Evolutionary conservation across 1,140 invertebrate genomes (phyloP).

Genomic region (Pemphigus obesinymphae): DNA sequence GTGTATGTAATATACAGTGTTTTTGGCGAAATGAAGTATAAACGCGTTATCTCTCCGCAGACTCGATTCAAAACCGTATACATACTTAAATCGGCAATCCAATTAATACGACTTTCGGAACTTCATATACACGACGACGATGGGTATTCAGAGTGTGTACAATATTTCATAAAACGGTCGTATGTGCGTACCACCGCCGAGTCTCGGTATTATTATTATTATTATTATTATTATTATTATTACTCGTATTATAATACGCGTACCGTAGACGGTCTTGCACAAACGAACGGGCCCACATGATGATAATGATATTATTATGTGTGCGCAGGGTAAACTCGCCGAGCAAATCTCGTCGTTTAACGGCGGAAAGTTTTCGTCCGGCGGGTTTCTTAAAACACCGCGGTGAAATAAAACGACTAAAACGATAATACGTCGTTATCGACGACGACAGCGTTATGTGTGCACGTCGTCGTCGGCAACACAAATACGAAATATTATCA

Average conservation of each 20-base stretch:
- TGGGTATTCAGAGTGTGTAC: not conserved
- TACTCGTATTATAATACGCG: not conserved
- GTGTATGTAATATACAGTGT: too few species aligned
- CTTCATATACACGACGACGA: not conserved
- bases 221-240: too few species aligned
- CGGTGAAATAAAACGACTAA: not conserved
- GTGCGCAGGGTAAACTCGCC: too few species aligned
- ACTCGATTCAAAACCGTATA: not conserved
- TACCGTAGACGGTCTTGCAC: not conserved
- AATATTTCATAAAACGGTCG: not conserved
- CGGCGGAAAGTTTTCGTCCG: too few species aligned
- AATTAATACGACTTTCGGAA: conserved; percentile 14
- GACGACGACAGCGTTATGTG: not conserved
- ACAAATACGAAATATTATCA: not conserved
- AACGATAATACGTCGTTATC: conserved; percentile 8
- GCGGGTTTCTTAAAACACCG: too few species aligned
- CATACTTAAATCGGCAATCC: conserved; percentile 6
- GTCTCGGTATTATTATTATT: not conserved
- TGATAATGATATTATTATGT: not conserved
- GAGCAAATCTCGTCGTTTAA: too few species aligned
- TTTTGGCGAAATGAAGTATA: not conserved
- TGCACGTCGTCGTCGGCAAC: not conserved
- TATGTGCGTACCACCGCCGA: not conserved
- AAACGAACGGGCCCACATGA: not conserved
- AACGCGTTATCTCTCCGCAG: not conserved